These are phyloP conservation scores for Geopemphigus sp. DNA, from an alignment of 1,140 invertebrate genomes.

Conservation along the genomic window DNA sequence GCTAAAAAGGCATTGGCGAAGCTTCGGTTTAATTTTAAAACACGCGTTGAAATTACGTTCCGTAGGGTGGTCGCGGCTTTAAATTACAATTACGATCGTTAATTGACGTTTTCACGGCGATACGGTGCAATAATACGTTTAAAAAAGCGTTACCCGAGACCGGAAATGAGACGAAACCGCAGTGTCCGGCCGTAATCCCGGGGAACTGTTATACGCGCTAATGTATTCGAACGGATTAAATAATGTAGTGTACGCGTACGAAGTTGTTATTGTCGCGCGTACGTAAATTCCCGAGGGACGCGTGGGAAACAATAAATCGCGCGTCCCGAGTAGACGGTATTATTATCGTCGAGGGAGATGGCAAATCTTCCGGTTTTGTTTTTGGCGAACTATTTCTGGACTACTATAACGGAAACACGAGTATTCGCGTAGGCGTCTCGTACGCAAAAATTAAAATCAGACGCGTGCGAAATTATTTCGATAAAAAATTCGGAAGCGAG, in stretches of 20 bases:
- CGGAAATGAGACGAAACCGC: conserved; percentile 21
- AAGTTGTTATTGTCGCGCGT: not conserved
- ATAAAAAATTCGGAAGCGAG: no score
- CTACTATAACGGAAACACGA: no score
- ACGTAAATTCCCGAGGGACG: not conserved
- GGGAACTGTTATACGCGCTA: not conserved
- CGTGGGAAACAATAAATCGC: not conserved
- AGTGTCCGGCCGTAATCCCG: not conserved
- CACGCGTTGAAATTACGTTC: not conserved
- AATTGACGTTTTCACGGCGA: not conserved
- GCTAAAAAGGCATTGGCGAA: no score
- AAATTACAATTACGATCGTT: conserved; percentile 4
- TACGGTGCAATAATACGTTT: not conserved
- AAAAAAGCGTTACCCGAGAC: not conserved
- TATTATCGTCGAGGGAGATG: no score
- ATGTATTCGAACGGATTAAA: not conserved
- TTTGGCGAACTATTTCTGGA: no score
- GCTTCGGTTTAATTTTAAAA: not conserved
- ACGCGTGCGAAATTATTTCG: no score
- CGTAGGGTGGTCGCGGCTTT: no score
- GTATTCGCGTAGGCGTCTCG: no score
- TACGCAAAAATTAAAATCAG: no score
- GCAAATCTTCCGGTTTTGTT: no score
- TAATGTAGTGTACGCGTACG: no score
- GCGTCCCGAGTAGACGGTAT: no score